Evolutionary conservation across 2,888 invertebrate species (phyloP), one percentile per base, ranked within the genome.

Genomic region (Drosophila meridiana): DNA sequence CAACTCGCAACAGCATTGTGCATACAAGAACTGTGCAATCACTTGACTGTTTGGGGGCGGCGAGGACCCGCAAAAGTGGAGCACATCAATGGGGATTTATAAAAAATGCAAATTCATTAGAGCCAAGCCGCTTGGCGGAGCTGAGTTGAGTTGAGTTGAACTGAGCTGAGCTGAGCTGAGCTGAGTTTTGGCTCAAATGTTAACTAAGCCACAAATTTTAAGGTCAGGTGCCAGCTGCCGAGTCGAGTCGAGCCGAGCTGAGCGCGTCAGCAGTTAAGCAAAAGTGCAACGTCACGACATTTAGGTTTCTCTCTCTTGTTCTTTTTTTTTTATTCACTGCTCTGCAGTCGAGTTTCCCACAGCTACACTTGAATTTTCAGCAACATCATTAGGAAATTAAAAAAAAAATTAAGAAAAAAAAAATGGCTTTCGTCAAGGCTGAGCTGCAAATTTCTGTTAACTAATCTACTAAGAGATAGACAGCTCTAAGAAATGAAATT

Each of bases 101-200:
- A 90, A 85, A 85, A 85, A 85, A 85, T 90, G 85, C 90, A 85
- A 88, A 85, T 85, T 85, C 90, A 90, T 85, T 85, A 85, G 89
- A 90, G 67, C 52, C 75, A 65, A 65, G 77, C 75, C 79, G 70
- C 66, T 78, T 48, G 61, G 61, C 72, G 55, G 64, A 60, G 32
- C 50, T 32, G 50, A 32, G 50, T 20, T 50, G 48, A n/a, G 48
- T 4, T n/a, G n/a, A 30, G 30, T 14, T 30, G 30, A 32, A 32
- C 36, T 14, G 87, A 73, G 69, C 65, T 76, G 72, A 30, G 30
- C 30, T 30, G 30, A 32, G 50, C 36, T 14, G 87, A 73, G 69
- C 65, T 76, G 72, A 72, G 77, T 76, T 79, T 76, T 64, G 68
- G 55, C 72, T 72, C 67, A 60, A 76, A 76, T 79, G 66, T 73